These are phyloP conservation scores for Lichenostomus cassidix DNA, from an alignment of 2,113 vertebrate genomes.

Conservation along the genomic window DNA sequence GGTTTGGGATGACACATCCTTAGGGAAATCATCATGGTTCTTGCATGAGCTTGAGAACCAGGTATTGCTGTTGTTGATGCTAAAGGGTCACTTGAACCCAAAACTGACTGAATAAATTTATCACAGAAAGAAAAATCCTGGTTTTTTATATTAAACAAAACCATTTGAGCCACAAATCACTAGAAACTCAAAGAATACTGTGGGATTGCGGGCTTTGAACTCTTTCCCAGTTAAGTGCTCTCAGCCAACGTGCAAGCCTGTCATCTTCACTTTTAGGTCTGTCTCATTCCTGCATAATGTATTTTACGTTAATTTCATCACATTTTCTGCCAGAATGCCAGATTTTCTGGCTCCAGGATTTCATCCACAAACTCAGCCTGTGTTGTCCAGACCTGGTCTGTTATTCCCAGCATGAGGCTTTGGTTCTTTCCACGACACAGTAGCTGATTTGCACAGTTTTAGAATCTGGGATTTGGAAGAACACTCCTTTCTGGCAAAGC, in stretches of 20 bases:
- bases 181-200: not conserved
- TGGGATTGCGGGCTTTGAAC: not conserved
- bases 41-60: not conserved
- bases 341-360: not conserved
- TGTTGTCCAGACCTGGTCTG: not conserved
- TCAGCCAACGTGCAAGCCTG: not conserved
- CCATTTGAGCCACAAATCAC: not conserved
- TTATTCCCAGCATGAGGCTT: not conserved
- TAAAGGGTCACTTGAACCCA: not conserved
- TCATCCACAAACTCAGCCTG: not conserved
- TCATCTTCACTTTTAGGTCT: not conserved
- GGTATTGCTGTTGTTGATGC: fast-evolving
- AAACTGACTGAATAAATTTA: not conserved
- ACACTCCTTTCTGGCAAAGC: not conserved
- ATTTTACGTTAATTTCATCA: not conserved
- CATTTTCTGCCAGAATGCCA: not conserved
- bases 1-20: not conserved
- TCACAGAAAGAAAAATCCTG: not conserved
- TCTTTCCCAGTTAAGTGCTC: not conserved
- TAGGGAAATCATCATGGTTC: not conserved
- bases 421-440: not conserved
- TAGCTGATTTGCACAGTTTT: not conserved
- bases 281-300: not conserved
- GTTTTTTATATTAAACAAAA: not conserved
- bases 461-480: not conserved